Base-by-base conservation (phyloP, 1,140 invertebrate species). In the Trichonephila clavata region DNA sequence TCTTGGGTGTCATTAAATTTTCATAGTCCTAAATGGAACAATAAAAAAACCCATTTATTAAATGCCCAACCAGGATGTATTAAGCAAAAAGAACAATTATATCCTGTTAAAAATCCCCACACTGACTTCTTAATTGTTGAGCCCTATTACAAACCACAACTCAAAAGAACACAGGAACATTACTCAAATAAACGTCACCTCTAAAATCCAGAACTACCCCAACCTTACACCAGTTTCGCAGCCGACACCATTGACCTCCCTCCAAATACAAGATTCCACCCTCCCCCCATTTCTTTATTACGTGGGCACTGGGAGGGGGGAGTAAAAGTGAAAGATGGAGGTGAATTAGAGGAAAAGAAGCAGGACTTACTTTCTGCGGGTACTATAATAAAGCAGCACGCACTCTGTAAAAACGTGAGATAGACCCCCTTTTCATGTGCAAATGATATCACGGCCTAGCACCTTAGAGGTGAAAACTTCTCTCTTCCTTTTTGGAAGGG, bases 391-490 rank as follows among this genome's bases (percentile, higher is more conserved):
- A 90, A 90, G 39, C 88, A 13, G 68, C 65, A 80, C 88, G 71
- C 39, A 80, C 60, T 57, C 88, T 80, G 80, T 90, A 90, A 90
- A 90, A 90, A 90, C 68, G 88, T 39, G 88, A 68, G 43, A 80
- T 32, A 39, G 61, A 18, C 27, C 68, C 88, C 68, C 87, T 80
- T 90, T 90, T 90, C 88, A 90, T 90, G 88, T 90, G 88, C 88
- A 90, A 90, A 90, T 90, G 88, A 90, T 90, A 90, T 90, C 88
- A 90, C 88, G 88, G 57, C 21, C 68, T 60, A 13, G 39, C 71
- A 90, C 71, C 88, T 80, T 27, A 24, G 43, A 77, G 39, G 88
- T 80, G 88, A 90, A 60, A 60, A 80, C 71, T 59, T 88, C 24
- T 88, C 32, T 14, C 50, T 21, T 57, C 18, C 18, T 77, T 39